Percentiles rank a stretch among this genome's conserved stretches.
These are phyloP conservation scores for Tyto alba DNA, from an alignment of 2,113 vertebrate species.

Conservation along the genomic window DNA sequence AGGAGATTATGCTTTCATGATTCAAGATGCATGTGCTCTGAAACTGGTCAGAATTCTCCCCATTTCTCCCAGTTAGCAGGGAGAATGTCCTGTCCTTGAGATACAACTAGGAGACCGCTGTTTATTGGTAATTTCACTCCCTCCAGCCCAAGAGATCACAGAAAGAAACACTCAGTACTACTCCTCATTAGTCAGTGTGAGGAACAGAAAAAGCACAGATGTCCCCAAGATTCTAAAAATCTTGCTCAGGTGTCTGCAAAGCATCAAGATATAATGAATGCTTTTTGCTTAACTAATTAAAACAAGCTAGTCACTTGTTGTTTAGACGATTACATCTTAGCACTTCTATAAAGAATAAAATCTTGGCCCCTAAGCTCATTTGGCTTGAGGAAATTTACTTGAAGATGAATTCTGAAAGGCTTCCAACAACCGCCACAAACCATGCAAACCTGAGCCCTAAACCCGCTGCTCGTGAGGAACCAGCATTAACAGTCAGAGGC, in stretches of 20 bases:
- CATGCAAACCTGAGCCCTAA: neutral
- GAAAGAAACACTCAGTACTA: neutral
- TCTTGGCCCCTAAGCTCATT: neutral
- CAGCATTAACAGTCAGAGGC: neutral
- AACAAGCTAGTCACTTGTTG: neutral
- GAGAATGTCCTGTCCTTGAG: constrained; percentile 26
- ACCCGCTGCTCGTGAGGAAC: rapidly evolving
- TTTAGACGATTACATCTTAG: neutral
- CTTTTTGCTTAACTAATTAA: neutral
- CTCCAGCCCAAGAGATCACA: neutral
- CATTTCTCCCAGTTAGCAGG: neutral
- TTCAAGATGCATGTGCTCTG: rapidly evolving
- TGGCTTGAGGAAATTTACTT: neutral
- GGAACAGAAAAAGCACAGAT: neutral
- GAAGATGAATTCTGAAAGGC: neutral
- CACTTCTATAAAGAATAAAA: neutral
- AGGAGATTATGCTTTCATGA: neutral
- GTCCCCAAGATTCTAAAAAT: neutral
- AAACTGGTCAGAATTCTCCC: neutral
- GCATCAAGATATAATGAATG: neutral
- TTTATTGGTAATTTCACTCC: neutral
- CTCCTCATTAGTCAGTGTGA: neutral
- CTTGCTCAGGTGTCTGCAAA: neutral
- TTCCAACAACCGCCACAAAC: neutral
- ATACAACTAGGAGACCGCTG: neutral